Conservation (phyloP, 2,888 invertebrate genomes). For the Chymomyza caudatula region DNA sequence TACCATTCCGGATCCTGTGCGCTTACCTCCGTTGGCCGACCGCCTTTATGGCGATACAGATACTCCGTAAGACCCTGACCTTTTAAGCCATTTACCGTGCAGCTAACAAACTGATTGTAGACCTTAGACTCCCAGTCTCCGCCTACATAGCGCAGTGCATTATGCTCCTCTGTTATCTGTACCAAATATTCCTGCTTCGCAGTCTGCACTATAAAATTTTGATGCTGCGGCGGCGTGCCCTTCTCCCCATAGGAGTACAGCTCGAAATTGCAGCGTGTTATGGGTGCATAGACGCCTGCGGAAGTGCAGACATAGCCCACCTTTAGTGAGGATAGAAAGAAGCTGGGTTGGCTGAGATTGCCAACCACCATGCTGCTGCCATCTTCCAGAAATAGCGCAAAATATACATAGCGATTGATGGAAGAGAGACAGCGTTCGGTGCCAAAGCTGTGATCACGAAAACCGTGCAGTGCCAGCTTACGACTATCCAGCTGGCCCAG, state of each 20-base stretch:
- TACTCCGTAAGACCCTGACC: constrained; percentile 87
- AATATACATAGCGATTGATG: constrained; percentile 88
- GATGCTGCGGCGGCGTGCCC: constrained; percentile 82
- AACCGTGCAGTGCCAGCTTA: constrained; percentile 82
- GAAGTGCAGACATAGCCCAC: constrained; percentile 82
- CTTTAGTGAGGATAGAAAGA: constrained; percentile 80
- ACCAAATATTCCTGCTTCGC: constrained; percentile 80
- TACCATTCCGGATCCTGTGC: constrained; percentile 81
- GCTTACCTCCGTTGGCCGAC: constrained; percentile 79
- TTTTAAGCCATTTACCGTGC: constrained; percentile 79
- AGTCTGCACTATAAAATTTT: constrained; percentile 83
- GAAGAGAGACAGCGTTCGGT: constrained; percentile 85
- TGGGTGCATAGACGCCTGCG: constrained; percentile 79
- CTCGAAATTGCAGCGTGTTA: constrained; percentile 82
- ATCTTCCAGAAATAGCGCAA: constrained; percentile 86
- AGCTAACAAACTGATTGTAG: constrained; percentile 81
- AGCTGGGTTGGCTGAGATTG: constrained; percentile 86
- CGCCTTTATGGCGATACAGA: constrained; percentile 82
- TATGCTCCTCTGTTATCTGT: constrained; percentile 81
- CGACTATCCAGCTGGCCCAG: constrained; percentile 79
- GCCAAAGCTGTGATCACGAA: constrained; percentile 90
- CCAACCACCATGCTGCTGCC: constrained; percentile 85
- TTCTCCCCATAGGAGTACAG: constrained; percentile 85
- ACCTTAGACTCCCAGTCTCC: constrained; percentile 84
- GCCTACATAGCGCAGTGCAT: constrained; percentile 83